phyloP scores from a whole-genome alignment of 2,113 vertebrate genomes.

The Penelope pileata region DNA sequence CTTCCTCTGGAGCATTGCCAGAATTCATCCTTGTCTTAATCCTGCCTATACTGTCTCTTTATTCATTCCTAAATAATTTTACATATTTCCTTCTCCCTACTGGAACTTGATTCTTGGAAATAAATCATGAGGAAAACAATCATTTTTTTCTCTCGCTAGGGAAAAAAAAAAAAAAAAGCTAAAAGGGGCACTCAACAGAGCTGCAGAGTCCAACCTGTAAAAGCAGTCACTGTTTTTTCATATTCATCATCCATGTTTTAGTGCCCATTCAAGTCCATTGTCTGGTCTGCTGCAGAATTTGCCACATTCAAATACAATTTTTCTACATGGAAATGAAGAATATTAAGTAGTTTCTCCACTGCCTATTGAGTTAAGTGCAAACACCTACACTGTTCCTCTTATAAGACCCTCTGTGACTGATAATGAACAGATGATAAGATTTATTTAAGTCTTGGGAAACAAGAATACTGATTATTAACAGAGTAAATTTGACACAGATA shows the following conservation, averaged over 20 bases:
- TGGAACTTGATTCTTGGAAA: background rate
- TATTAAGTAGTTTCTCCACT: background rate
- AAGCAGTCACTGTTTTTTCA: background rate
- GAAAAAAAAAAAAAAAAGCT: too few species aligned
- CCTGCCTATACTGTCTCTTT: background rate
- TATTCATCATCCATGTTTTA: background rate
- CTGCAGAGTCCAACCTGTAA: background rate
- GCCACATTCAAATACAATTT: background rate
- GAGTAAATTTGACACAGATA: background rate
- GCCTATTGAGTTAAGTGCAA: background rate
- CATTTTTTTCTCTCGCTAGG: background rate
- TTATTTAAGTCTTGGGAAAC: constrained; percentile 42
- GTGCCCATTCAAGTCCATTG: background rate
- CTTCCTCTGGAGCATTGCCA: background rate
- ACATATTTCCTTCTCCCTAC: background rate
- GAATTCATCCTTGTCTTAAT: constrained; percentile 22
- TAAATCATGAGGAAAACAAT: background rate
- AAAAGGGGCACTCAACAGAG: background rate
- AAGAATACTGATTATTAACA: constrained; percentile 26
- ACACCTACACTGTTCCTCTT: background rate
- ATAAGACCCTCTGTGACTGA: background rate
- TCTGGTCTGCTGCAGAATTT: background rate
- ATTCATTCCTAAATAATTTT: background rate
- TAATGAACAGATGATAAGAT: background rate
- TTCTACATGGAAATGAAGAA: background rate